A percentile compares a stretch with the other conserved stretches of the same genome.
Evolutionary conservation across 2,797 vertebrate species (phyloP).

Genomic region (Myoxocephalus aenaeus): DNA sequence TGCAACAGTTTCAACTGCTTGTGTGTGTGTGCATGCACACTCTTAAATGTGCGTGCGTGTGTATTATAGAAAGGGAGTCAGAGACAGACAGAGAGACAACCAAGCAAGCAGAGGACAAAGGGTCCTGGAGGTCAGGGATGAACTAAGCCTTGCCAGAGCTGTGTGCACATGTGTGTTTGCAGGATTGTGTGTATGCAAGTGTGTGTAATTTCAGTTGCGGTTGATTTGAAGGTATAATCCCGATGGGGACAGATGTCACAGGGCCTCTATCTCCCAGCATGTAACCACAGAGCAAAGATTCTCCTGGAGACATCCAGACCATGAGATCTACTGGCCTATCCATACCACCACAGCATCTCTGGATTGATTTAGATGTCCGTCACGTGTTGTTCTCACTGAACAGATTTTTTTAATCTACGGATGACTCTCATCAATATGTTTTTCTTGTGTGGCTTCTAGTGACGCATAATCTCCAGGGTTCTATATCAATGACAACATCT

Average conservation of each 20-base stretch:
- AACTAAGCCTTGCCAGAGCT: conserved; percentile 40
- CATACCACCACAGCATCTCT: background rate
- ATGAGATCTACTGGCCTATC: background rate
- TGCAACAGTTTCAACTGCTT: conserved; percentile 45
- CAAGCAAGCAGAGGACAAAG: conserved; percentile 49
- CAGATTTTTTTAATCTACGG: background rate
- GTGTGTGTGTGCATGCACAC: conserved; percentile 8
- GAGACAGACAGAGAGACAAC: conserved; percentile 37
- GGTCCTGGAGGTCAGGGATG: conserved; percentile 59
- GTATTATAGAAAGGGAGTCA: conserved; percentile 26
- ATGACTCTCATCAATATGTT: background rate
- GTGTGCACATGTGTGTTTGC: conserved; percentile 15
- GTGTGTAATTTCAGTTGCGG: conserved; percentile 42
- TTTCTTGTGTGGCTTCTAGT: background rate
- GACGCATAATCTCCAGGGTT: background rate
- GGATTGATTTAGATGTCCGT: background rate
- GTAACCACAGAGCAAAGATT: conserved; percentile 25
- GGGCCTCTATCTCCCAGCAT: conserved; percentile 26
- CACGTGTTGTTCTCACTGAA: background rate
- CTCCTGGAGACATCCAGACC: conserved; percentile 9
- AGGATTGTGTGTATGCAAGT: conserved; percentile 33
- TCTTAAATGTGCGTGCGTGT: background rate
- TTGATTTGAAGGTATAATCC: conserved; percentile 66
- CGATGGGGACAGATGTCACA: conserved; percentile 65
- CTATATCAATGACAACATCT: background rate